Evolutionary conservation across 2,888 invertebrate species (phyloP), one percentile per base, ranked within the genome.

Genomic region (Cordilura impudica): DNA sequence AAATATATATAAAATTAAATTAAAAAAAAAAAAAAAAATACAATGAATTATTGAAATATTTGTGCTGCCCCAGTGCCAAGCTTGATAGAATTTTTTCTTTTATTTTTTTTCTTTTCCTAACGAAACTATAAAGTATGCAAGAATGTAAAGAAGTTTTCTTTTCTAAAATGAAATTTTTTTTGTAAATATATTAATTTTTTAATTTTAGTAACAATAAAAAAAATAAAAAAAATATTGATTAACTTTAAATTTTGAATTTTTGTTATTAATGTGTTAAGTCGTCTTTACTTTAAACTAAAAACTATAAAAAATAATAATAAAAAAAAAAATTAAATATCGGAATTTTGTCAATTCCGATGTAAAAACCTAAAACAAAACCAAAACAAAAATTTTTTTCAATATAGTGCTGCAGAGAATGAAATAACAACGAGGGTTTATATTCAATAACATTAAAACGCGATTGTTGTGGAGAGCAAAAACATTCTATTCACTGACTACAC

Each of bases 211-310:
- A 35, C 54, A 61, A 29, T 53, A 8, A 58, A 77, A 71, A 60
- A 29, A 29, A 60, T 12, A 65, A 8, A 61, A 63, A n/a, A 71
- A 47, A 61, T 61, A 72, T 77, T 60, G 19, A 72, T 54, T 63
- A 71, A 53, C 29, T 65, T 49, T 74, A 71, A 74, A 75, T 71
- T 79, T 51, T 79, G 75, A 79, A 79, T 72, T 79, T 75, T 79
- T 79, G 79, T 79, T 79, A 79, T 72, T 79, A 79, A 75, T 58
- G 63, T 54, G 67, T 75, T 79, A 79, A 79, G 79, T 72, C 67
- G n/a, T n/a, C n/a, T n/a, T 71, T 63, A 72, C 70, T 63, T 75
- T 39, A 39, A 39, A 39, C 35, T 12, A 51, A 70, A 45, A 47
- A 19, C 47, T 23, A 35, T 21, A 75, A 47, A 35, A 65, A 56